Conservation (phyloP, 2,113 vertebrate genomes). For the Pleuronectes platessa region DNA sequence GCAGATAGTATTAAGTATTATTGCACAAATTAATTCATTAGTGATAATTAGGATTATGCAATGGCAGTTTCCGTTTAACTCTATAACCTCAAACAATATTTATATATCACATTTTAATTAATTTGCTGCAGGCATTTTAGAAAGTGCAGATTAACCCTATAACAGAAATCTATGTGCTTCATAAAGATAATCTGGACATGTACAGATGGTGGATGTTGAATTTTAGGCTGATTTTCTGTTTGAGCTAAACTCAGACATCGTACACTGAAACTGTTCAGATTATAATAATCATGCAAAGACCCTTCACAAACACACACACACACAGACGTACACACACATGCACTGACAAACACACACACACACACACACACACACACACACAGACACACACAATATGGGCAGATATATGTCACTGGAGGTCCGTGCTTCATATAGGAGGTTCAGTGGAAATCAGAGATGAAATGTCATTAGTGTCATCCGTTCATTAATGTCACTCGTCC, state of each 20-base stretch:
- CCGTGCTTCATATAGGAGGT: conserved; percentile 2
- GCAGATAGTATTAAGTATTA: too few relatives aligned
- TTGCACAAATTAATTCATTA: too few relatives aligned
- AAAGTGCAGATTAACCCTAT: conserved; percentile 58
- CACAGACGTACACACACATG: conserved; percentile 4
- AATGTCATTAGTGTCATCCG: conserved; percentile 40
- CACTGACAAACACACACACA: conserved; percentile 16
- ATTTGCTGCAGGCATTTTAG: conserved; percentile 12
- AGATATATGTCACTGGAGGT: conserved; percentile 4
- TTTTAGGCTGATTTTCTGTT: conserved; percentile 74
- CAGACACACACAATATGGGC: background rate
- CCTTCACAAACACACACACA: background rate
- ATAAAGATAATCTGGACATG: conserved; percentile 72
- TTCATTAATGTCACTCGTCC: conserved; percentile 9
- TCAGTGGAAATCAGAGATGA: conserved; percentile 15
- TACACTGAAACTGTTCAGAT: conserved; percentile 70
- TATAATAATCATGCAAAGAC: conserved; percentile 68
- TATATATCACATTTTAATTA: background rate
- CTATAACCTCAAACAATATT: background rate
- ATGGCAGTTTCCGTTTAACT: background rate
- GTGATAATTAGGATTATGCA: background rate
- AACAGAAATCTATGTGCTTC: conserved; percentile 52
- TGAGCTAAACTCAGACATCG: conserved; percentile 68
- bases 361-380: conserved; percentile 16
- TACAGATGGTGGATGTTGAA: conserved; percentile 75